A percentile compares a stretch with the other conserved stretches of the same genome.
These are phyloP conservation scores for Dusona sp. DNA, from an alignment of 2,888 invertebrate species.

Conservation along the genomic window DNA sequence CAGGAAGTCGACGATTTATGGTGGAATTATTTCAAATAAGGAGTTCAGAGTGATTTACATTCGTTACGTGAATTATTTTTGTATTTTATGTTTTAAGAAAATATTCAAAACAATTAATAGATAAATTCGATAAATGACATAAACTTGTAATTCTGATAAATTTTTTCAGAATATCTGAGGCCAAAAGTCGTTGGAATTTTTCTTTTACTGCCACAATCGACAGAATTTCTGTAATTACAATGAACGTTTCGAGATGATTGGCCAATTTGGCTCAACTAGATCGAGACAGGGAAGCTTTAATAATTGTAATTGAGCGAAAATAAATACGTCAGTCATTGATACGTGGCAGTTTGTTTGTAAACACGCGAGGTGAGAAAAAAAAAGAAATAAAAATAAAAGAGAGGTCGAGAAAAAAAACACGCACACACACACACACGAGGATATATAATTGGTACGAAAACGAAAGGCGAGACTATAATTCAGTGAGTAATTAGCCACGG, in stretches of 20 bases:
- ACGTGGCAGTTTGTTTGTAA: slow-evolving; percentile 22
- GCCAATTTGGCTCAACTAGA: not conserved
- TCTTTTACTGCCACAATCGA: not conserved
- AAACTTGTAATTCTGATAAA: not conserved
- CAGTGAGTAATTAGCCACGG: slow-evolving; percentile 74
- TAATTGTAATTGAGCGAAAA: slow-evolving; percentile 2
- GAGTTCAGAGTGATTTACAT: not conserved
- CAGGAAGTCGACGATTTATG: not conserved
- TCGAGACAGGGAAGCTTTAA: not conserved
- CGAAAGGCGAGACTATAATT: slow-evolving; percentile 71
- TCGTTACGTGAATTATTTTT: no score
- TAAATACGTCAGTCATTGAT: slow-evolving; percentile 18
- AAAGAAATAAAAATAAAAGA: not conserved
- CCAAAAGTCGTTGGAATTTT: not conserved
- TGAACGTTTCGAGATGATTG: not conserved
- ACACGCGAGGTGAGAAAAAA: slow-evolving; percentile 16
- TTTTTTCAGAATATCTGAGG: not conserved
- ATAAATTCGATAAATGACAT: not conserved
- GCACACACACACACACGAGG: slow-evolving; percentile 18
- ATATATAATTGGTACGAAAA: slow-evolving; percentile 74
- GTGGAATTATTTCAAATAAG: not conserved
- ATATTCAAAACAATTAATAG: not conserved
- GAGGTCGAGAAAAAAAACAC: not conserved
- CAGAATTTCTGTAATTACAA: not conserved
- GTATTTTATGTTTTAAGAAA: not conserved